These are phyloP conservation scores for Zaprionus ghesquierei DNA, from an alignment of 1,140 invertebrate species.

Conservation along the genomic window DNA sequence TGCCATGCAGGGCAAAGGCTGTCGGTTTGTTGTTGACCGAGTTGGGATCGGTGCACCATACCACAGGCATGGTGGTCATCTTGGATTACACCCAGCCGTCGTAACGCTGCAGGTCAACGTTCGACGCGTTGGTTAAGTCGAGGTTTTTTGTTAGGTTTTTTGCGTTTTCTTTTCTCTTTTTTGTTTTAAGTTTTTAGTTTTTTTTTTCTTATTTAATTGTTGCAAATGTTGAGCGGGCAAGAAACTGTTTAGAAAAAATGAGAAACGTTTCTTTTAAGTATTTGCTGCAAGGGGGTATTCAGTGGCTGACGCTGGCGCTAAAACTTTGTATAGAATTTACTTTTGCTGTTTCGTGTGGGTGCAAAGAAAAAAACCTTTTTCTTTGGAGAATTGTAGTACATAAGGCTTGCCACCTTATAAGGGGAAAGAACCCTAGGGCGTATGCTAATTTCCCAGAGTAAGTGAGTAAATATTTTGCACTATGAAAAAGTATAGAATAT, in stretches of 20 bases:
- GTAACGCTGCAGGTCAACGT: constrained; percentile 12
- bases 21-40: constrained; percentile 82
- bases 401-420: too few species aligned
- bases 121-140: not conserved
- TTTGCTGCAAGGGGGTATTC: not conserved
- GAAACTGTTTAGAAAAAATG: constrained; percentile 29
- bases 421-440: too few species aligned
- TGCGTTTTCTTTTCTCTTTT: not conserved
- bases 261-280: not conserved
- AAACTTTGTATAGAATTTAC: constrained; percentile 23
- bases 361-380: not conserved
- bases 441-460: too few species aligned
- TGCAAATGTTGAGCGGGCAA: constrained; percentile 7
- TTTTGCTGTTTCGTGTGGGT: constrained; percentile 20
- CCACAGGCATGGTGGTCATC: constrained; percentile 80
- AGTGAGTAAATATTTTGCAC: too few species aligned
- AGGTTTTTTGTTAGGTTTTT: not conserved
- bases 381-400: too few species aligned
- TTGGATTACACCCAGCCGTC: constrained; percentile 13
- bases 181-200: not conserved
- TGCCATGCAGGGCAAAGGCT: constrained; percentile 81
- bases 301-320: not conserved
- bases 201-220: constrained; percentile 5
- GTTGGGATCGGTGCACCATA: constrained; percentile 82
- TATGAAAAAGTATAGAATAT: too few species aligned